A percentile compares a stretch with the other conserved stretches of the same genome.
Evolutionary conservation across 1,140 invertebrate species (phyloP).

Genomic region (Neodiprion pinetum): DNA sequence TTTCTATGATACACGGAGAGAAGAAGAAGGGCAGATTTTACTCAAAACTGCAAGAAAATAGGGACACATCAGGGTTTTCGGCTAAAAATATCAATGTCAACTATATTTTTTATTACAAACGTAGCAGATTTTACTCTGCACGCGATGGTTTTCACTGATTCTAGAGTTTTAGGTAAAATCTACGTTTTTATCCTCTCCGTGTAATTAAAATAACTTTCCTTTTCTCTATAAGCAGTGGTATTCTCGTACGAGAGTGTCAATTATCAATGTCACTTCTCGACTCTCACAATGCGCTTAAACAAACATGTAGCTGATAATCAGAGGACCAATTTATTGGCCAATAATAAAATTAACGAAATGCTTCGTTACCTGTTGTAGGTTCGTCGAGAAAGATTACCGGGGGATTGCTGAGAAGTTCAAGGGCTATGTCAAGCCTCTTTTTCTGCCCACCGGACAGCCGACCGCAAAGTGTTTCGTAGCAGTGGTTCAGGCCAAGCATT

Average conservation of each 20-base stretch:
- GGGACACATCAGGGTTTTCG: neutral
- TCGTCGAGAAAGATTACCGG: conserved; percentile 82
- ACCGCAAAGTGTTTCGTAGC: conserved; percentile 66
- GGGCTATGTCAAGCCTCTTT: conserved; percentile 75
- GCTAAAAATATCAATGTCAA: neutral
- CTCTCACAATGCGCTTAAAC: too few relatives aligned
- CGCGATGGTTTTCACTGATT: too few relatives aligned
- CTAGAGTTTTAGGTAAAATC: too few relatives aligned
- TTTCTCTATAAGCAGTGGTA: neutral
- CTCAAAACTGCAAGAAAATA: too few relatives aligned
- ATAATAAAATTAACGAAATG: too few relatives aligned
- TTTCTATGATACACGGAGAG: conserved; percentile 11
- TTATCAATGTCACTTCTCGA: too few relatives aligned
- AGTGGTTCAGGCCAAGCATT: conserved; percentile 66
- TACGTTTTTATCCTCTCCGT: neutral
- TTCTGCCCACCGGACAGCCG: conserved; percentile 76
- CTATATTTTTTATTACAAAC: too few relatives aligned
- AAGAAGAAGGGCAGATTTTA: neutral
- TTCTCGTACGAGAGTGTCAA: neutral
- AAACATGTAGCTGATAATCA: too few relatives aligned
- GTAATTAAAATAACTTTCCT: neutral
- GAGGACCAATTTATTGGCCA: too few relatives aligned
- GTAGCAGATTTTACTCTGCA: too few relatives aligned
- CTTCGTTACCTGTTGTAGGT: conserved; percentile 70
- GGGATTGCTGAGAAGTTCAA: conserved; percentile 73